Base-by-base conservation (phyloP, 2,113 vertebrate species). In the Caranx ignobilis region DNA sequence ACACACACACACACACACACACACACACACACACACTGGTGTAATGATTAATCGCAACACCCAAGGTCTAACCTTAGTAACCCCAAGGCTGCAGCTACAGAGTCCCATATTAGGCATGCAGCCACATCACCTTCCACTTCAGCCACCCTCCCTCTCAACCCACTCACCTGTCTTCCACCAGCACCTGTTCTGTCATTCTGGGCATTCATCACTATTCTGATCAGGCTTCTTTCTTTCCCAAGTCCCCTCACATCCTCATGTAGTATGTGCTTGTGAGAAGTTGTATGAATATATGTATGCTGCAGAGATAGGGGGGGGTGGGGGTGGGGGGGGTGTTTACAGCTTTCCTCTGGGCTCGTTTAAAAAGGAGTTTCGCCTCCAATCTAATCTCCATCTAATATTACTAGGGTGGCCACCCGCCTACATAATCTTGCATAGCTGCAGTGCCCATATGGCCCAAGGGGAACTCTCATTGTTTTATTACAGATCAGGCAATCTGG, bases 301-400 rank as follows among this genome's bases (percentile, higher is more conserved):
- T 68, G 63, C 76, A 39, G 52, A 61, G 61, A 69, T 62, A 66
- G 48, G 31, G 18, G 3, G 26, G n/a, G 8, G 15, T 10, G 8
- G 11, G 26, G 26, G n/a, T n/a, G n/a, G 26, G 26, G 2, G 26
- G 26, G 26, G 26, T 90, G 89, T 94, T 93, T 92, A 91, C 86
- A 84, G 79, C 84, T 72, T 76, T 91, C 80, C 90, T 91, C 87
- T 87, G 77, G 89, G 81, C 75, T 83, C 63, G 35, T 88, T 91
- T 93, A 86, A 92, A 91, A 87, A 74, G 50, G 81, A 81, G 81
- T 92, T 89, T 89, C 70, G 54, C 71, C 54, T 91, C 80, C 63
- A 86, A 93, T 91, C 82, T 88, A 86, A 93, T 93, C 90, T 93
- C 82, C 79, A 90, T 93, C 89, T 91, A 89, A 91, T 88, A 87